Evolutionary conservation across 2,797 vertebrate genomes (phyloP), one percentile per base, ranked within the genome.

Genomic region (Eptatretus atami): DNA sequence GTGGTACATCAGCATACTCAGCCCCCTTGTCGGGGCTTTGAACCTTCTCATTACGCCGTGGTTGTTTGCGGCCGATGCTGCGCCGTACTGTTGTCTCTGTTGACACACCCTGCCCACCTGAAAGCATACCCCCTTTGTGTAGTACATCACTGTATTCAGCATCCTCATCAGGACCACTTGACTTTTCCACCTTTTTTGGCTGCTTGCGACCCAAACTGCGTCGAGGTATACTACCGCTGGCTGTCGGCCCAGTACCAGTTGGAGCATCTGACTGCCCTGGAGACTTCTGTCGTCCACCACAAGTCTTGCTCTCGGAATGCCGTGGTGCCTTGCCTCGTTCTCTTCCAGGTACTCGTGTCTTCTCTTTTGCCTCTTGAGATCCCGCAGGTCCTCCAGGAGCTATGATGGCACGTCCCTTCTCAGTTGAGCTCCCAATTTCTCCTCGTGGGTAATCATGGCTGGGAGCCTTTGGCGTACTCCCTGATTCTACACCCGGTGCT

Each of bases 131-230:
- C 31, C 31, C 31, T 44, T 44, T 44, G 31, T 44, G 31, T 44
- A 44, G 31, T 44, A 44, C 31, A 4, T 44, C 31, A 44, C 31
- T 44, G 31, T 44, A 44, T 44, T 44, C 31, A 44, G 31, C 31
- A 44, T 44, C 31, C 57, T 61, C 57, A n/a, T 61, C 57, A 25
- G 57, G 57, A 25, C 57, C 25, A 10, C n/a, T n/a, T 12, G 82
- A 75, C 72, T 96, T 93, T 67, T 95, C 90, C 1, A 80, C 72
- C 72, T 96, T 98, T 73, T 94, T 96, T 64, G 92, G 92, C 70
- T 94, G 88, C 67, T 98, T 98, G 73, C 92, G 94, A 65, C 84
- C 90, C 63, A 82, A 75, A 14, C 79, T 80, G 71, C 82, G 80
- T 65, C 86, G 79, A 53, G 82, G 81, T 19, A 77, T 71, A 0